A percentile compares a stretch with the other conserved stretches of the same genome.
Conservation (phyloP, 2,113 vertebrate genomes). For the Hassar affinis region DNA sequence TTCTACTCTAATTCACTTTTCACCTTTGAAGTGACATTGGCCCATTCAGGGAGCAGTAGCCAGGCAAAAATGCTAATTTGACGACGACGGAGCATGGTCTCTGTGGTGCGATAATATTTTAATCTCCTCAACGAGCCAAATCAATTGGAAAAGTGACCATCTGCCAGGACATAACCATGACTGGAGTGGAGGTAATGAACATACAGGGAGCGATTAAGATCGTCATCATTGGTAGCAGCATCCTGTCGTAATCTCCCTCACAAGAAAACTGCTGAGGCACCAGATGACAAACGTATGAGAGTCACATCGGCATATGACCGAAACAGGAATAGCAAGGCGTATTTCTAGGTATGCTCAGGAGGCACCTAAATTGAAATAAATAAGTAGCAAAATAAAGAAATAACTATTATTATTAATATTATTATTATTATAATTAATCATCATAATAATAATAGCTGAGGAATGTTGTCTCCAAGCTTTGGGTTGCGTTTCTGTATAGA, state of each 20-base stretch:
- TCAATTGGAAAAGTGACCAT: slow-evolving; percentile 88
- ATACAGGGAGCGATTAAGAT: slow-evolving; percentile 70
- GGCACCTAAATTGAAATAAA: background rate
- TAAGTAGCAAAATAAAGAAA: background rate
- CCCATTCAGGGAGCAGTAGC: slow-evolving; percentile 69
- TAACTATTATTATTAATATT: background rate
- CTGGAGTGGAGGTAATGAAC: slow-evolving; percentile 78
- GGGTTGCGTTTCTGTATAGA: slow-evolving; percentile 21
- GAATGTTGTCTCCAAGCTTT: background rate
- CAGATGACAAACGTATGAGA: slow-evolving; percentile 53
- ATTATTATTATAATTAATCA: background rate
- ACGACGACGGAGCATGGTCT: slow-evolving; percentile 77
- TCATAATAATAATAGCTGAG: background rate
- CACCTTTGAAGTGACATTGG: slow-evolving; percentile 79
- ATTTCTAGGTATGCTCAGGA: background rate
- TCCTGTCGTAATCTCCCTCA: slow-evolving; percentile 52
- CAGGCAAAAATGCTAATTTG: slow-evolving; percentile 72
- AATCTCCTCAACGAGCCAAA: slow-evolving; percentile 83
- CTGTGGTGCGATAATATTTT: slow-evolving; percentile 79
- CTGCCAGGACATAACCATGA: slow-evolving; percentile 76
- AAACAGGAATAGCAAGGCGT: slow-evolving; percentile 1
- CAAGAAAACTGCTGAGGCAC: slow-evolving; percentile 53
- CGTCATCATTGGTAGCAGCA: slow-evolving; percentile 56
- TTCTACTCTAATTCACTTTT: slow-evolving; percentile 73
- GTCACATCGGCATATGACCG: slow-evolving; percentile 41